phyloP scores from a whole-genome alignment of 1,140 invertebrate species.

The Andricus grossulariae region DNA sequence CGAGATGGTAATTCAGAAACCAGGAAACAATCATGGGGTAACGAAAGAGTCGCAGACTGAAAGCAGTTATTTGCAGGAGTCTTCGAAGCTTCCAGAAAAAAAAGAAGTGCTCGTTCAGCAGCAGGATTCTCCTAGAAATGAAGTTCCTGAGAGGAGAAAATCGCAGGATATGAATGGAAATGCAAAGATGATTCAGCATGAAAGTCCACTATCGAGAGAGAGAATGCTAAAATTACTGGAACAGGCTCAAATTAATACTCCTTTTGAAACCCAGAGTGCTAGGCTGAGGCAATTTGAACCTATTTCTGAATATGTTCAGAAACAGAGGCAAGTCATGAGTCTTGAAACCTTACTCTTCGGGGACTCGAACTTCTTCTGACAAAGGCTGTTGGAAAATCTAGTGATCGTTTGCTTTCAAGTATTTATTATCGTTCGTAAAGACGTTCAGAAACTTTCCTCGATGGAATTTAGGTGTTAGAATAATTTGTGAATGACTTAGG shows the following conservation, averaged over 20 bases:
- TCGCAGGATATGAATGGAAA: background rate
- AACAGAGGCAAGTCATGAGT: constrained; percentile 65
- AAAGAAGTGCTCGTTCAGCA: background rate
- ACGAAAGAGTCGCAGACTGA: constrained; percentile 18
- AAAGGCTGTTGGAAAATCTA: constrained; percentile 20
- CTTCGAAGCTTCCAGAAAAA: background rate
- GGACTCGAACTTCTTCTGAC: constrained; percentile 55
- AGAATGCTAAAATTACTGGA: constrained; percentile 67
- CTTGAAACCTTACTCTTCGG: constrained; percentile 68
- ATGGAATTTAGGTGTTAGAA: background rate
- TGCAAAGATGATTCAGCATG: background rate
- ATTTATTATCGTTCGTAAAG: constrained; percentile 5
- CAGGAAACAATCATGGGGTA: background rate
- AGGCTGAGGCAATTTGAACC: constrained; percentile 36
- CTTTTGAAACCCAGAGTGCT: constrained; percentile 48
- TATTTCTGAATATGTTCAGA: constrained; percentile 40
- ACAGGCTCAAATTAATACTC: constrained; percentile 62
- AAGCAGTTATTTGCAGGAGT: constrained; percentile 30
- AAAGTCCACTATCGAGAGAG: constrained; percentile 55
- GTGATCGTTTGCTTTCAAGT: background rate
- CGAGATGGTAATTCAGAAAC: background rate
- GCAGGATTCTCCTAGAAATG: background rate
- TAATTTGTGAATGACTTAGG: background rate
- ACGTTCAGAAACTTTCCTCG: background rate
- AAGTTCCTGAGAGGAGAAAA: constrained; percentile 22